Base-by-base conservation (phyloP, 2,888 invertebrate species). In the Diploptera punctata region DNA sequence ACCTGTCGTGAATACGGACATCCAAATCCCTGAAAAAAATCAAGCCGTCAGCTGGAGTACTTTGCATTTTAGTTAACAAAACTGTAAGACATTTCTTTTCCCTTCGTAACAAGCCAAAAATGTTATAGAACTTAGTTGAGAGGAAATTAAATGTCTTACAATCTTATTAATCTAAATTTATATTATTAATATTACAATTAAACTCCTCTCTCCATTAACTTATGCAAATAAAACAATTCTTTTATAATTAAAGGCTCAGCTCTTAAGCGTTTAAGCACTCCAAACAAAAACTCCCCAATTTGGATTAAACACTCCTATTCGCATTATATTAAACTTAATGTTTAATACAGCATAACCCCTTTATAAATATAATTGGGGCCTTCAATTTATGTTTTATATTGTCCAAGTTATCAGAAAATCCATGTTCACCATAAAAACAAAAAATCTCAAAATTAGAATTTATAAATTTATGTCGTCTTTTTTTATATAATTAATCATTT, bases 1-100 rank as follows among this genome's bases (percentile, higher is more conserved):
- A 74, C 74, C 74, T 74, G 73, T 75, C 75, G 62, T 75, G 74
- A 70, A 75, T 75, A 57, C 75, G 75, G 65, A 76, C 74, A 75
- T 76, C 76, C 76, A 76, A 73, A 62, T 76, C 76, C 69, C 74
- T 76, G 74, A 72, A 71, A 74, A 70, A 72, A 74, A 65, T 65
- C 65, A 65, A 65, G 65, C 65, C 44, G 65, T 65, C 65, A 65
- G 65, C 44, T 65, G 65, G 65, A 65, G 47, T 65, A 65, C 65
- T 65, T 65, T 65, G 65, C 65, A 43, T 52, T 52, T 52, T 21
- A 24, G n/a, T n/a, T 54, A 68, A 54, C 68, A 68, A 68, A 33
- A 54, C 47, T 68, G 68, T 19, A 68, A 68, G 49, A 68, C 52
- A 19, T 29, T 29, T 38, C 33, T 67, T 52, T 38, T 68, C 16